A percentile compares a stretch with the other conserved stretches of the same genome.
Evolutionary conservation across 2,888 invertebrate genomes (phyloP).

Genomic region (Agrotis ipsilon): DNA sequence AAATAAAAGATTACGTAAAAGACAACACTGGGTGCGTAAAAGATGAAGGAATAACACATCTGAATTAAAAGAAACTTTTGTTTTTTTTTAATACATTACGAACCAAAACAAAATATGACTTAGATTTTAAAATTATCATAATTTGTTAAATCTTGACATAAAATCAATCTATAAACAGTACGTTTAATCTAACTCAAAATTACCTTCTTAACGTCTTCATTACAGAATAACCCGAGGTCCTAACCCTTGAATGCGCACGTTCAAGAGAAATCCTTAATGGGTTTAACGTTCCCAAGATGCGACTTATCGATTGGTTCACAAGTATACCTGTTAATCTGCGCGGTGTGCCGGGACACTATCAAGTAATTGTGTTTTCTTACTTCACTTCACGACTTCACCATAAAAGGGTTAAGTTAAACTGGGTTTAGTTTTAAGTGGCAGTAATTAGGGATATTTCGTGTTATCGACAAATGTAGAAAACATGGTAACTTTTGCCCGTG

Average conservation of each 20-base stretch:
- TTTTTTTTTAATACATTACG: too few species aligned
- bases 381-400: constrained; percentile 50
- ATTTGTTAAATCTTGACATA: too few species aligned
- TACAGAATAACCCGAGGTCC: constrained; percentile 68
- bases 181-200: too few species aligned
- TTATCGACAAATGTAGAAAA: too few species aligned
- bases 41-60: too few species aligned
- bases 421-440: constrained; percentile 28
- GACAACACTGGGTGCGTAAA: too few species aligned
- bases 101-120: too few species aligned
- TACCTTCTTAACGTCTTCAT: background rate
- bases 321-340: constrained; percentile 66
- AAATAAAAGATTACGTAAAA: background rate
- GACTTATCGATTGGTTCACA: constrained; percentile 69
- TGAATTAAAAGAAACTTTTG: too few species aligned
- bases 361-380: constrained; percentile 56
- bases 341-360: constrained; percentile 48
- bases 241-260: constrained; percentile 69
- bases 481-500: too few species aligned
- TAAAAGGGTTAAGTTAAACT: constrained; percentile 9
- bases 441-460: constrained; percentile 30
- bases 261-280: constrained; percentile 71
- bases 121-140: too few species aligned
- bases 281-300: constrained; percentile 66
- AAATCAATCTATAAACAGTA: too few species aligned